Evolutionary conservation across 2,888 invertebrate genomes (phyloP).

Genomic region (Erebia palarica): DNA sequence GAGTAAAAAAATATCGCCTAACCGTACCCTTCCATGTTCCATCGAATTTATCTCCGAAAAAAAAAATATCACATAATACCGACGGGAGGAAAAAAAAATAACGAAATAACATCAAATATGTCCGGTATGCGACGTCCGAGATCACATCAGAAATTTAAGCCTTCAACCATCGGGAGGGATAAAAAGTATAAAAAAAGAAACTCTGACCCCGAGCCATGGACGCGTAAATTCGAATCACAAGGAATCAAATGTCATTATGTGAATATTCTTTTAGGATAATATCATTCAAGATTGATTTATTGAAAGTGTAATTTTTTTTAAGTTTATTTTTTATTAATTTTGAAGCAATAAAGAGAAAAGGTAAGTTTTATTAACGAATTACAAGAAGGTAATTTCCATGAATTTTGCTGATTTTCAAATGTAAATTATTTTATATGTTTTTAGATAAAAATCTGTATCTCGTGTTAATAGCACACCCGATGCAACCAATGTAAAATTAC

Average conservation of each 20-base stretch:
- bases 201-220: slow-evolving; percentile 63
- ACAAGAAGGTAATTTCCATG: no score
- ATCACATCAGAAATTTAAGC: slow-evolving; percentile 80
- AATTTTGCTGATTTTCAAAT: no score
- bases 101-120: slow-evolving; percentile 76
- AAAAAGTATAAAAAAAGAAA: slow-evolving; percentile 52
- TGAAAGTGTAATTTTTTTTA: slow-evolving; percentile 18
- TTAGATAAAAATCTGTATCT: no score
- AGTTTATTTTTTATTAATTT: not conserved
- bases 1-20: slow-evolving; percentile 38
- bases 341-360: no score
- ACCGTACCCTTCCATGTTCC: slow-evolving; percentile 40
- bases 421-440: no score
- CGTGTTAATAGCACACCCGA: no score
- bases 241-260: slow-evolving; percentile 74
- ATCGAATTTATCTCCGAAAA: slow-evolving; percentile 69
- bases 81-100: slow-evolving; percentile 45
- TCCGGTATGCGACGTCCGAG: slow-evolving; percentile 76
- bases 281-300: slow-evolving; percentile 41
- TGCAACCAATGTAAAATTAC: no score
- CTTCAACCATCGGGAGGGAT: slow-evolving; percentile 64
- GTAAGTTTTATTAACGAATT: no score
- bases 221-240: slow-evolving; percentile 78
- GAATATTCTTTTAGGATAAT: slow-evolving; percentile 54
- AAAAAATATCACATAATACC: slow-evolving; percentile 50